A percentile compares a stretch with the other conserved stretches of the same genome.
Conservation (phyloP, 2,113 vertebrate species). For the Pandion haliaetus region DNA sequence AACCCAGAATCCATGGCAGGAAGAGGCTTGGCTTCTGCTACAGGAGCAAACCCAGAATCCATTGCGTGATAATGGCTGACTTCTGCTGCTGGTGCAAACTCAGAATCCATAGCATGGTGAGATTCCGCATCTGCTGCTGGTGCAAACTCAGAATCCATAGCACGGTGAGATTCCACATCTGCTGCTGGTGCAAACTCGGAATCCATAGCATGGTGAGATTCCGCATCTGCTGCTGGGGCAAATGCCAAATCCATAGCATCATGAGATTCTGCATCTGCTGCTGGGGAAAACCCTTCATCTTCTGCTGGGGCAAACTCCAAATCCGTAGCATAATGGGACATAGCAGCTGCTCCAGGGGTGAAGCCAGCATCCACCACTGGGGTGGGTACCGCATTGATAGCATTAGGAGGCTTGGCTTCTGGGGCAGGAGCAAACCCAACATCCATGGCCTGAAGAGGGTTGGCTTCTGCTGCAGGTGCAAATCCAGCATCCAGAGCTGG, state of each 20-base stretch:
- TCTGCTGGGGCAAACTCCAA: background rate
- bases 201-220: background rate
- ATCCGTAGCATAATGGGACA: fast-evolving
- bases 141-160: background rate
- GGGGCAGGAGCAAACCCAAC: background rate
- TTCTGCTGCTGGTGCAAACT: background rate
- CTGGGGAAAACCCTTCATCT: background rate
- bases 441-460: background rate
- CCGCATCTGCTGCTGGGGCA: fast-evolving
- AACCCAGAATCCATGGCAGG: background rate
- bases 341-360: background rate
- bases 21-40: background rate
- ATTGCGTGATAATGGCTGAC: background rate
- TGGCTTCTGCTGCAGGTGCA: background rate
- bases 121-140: background rate
- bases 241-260: fast-evolving
- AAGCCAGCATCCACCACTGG: background rate
- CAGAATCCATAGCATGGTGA: background rate
- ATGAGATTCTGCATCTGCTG: fast-evolving
- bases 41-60: background rate
- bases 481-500: background rate
- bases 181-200: background rate
- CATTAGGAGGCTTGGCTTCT: background rate
- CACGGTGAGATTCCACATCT: background rate
- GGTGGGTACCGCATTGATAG: fast-evolving